phyloP scores from a whole-genome alignment of 2,113 vertebrate genomes.

The Elaphurus davidianus region DNA sequence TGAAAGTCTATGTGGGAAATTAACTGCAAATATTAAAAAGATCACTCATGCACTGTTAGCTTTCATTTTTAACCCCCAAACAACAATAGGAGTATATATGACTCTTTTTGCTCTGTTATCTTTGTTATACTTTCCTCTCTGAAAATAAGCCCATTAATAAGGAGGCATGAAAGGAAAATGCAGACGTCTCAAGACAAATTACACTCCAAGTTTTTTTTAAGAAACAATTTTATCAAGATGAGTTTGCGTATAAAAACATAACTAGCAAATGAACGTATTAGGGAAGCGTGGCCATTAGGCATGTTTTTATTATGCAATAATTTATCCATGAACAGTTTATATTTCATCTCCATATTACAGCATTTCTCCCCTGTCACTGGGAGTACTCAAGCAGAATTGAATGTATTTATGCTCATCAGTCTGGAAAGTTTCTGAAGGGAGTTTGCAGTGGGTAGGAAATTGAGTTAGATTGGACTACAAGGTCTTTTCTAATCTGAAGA shows the following conservation, averaged over 20 bases:
- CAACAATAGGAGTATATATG: background rate
- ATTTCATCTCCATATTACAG: background rate
- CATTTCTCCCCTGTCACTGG: background rate
- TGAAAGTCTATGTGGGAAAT: background rate
- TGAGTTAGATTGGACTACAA: background rate
- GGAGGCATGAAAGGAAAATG: background rate
- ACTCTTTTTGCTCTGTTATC: background rate
- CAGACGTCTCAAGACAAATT: conserved; percentile 16
- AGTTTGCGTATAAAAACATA: conserved; percentile 28
- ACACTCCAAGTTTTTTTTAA: background rate
- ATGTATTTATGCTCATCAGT: background rate
- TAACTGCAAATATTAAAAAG: conserved; percentile 41
- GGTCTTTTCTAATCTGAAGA: background rate
- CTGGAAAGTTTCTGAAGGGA: conserved; percentile 29
- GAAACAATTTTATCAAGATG: conserved; percentile 42
- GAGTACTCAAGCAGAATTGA: background rate
- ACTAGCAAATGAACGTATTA: background rate
- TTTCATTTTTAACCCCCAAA: conserved; percentile 1
- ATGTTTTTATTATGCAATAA: conserved; percentile 30
- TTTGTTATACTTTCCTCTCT: conserved; percentile 21
- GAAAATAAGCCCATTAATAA: background rate
- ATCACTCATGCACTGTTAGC: conserved; percentile 2
- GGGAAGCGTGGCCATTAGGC: background rate
- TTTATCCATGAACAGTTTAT: conserved; percentile 30
- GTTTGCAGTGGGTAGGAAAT: background rate